A percentile compares a stretch with the other conserved stretches of the same genome.
These are phyloP conservation scores for Pangasius djambal DNA, from an alignment of 2,797 vertebrate species.

Conservation along the genomic window DNA sequence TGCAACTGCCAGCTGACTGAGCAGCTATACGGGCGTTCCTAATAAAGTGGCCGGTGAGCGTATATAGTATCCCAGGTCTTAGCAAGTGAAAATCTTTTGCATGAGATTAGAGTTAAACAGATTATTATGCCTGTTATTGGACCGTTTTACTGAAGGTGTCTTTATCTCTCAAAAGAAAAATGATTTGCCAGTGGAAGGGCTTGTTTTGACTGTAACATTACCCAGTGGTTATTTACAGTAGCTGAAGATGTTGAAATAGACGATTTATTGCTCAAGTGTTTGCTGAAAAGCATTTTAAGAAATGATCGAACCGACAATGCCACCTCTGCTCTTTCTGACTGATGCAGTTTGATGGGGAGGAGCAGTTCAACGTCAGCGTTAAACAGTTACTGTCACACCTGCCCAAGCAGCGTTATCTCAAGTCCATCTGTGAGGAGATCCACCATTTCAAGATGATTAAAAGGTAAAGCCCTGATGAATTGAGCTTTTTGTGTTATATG, in stretches of 20 bases:
- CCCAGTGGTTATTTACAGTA: background rate
- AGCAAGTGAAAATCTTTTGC: background rate
- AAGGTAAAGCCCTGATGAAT: constrained; percentile 68
- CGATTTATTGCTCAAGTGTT: background rate
- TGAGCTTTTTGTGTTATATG: background rate
- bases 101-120: background rate
- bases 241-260: background rate
- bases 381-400: constrained; percentile 88
- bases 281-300: background rate
- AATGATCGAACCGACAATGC: background rate
- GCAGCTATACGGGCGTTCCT: background rate
- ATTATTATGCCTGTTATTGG: background rate
- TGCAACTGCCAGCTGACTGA: background rate
- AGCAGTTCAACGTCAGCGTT: constrained; percentile 88
- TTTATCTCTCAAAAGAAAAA: background rate
- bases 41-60: background rate
- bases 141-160: background rate
- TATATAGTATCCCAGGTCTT: background rate
- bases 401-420: constrained; percentile 94
- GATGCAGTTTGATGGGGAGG: constrained; percentile 84
- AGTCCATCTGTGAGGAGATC: constrained; percentile 93
- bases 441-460: constrained; percentile 90
- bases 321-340: background rate
- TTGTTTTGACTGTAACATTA: background rate
- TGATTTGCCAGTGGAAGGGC: background rate